A percentile compares a stretch with the other conserved stretches of the same genome.
phyloP scores from a whole-genome alignment of 2,797 vertebrate species.

The Pseudomugil tenellus region DNA sequence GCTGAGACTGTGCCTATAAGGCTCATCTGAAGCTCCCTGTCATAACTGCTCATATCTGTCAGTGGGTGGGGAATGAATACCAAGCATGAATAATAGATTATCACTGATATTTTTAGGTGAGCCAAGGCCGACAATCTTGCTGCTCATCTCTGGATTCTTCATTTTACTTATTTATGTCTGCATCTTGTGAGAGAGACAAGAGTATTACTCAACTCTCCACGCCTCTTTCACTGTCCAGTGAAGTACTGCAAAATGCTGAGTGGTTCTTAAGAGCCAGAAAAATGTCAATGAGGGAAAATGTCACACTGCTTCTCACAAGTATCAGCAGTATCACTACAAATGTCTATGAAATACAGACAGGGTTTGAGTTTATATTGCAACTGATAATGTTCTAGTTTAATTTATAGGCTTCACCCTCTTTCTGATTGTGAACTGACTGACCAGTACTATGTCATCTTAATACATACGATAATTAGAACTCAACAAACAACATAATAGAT shows the following conservation, averaged over 20 bases:
- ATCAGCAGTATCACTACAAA: constrained; percentile 21
- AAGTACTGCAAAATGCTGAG: constrained; percentile 69
- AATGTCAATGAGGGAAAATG: constrained; percentile 81
- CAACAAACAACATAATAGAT: neutral
- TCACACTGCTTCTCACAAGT: constrained; percentile 65
- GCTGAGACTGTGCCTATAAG: constrained; percentile 47
- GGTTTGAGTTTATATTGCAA: constrained; percentile 6
- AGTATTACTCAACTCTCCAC: constrained; percentile 63
- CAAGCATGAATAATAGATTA: constrained; percentile 84
- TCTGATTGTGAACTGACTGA: constrained; percentile 20
- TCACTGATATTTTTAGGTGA: constrained; percentile 84
- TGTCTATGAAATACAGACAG: neutral
- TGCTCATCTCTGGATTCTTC: constrained; percentile 76
- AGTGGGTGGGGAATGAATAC: constrained; percentile 78
- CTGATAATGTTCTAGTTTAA: constrained; percentile 12
- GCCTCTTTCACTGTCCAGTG: constrained; percentile 51
- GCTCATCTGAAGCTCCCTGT: constrained; percentile 66
- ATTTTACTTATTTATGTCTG: constrained; percentile 82
- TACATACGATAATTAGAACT: neutral
- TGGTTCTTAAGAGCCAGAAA: constrained; percentile 73
- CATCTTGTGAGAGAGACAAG: constrained; percentile 69
- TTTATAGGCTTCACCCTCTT: constrained; percentile 13
- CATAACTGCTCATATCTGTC: constrained; percentile 79
- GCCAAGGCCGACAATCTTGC: constrained; percentile 70
- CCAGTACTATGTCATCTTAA: constrained; percentile 1